Percentiles rank a stretch among this genome's conserved stretches.
These are phyloP conservation scores for Dendrophyllia cribrosa DNA, from an alignment of 64 coral and sea anemone genomes.

Conservation along the genomic window DNA sequence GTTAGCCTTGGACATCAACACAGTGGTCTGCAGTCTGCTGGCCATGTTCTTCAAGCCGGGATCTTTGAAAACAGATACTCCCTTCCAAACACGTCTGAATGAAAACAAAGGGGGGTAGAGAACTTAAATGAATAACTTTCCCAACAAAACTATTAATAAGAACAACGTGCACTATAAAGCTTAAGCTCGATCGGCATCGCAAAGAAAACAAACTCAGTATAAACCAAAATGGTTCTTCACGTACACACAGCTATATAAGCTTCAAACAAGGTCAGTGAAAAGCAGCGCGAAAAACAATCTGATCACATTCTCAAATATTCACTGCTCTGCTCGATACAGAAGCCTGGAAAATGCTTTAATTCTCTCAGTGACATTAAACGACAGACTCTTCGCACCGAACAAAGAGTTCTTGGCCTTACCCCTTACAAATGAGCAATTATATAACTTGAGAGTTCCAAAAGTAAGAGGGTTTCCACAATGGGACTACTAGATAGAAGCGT, in stretches of 20 bases:
- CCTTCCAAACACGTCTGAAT: slow-evolving; percentile 49
- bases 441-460: not conserved
- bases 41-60: slow-evolving; percentile 36
- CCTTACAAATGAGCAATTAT: not conserved
- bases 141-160: too few species aligned
- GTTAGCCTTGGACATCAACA: too few species aligned
- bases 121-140: too few species aligned
- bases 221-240: too few species aligned
- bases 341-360: not conserved
- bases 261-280: too few species aligned
- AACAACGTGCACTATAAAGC: too few species aligned
- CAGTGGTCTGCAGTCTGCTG: too few species aligned
- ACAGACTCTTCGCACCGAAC: not conserved
- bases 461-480: not conserved
- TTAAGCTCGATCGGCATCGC: too few species aligned
- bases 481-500: too few species aligned
- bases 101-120: not conserved
- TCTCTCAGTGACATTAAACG: not conserved
- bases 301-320: too few species aligned
- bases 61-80: not conserved
- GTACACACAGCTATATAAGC: too few species aligned
- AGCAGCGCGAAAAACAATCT: too few species aligned
- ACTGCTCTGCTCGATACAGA: not conserved
- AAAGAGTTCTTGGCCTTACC: not conserved
- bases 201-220: not conserved